Conservation (phyloP, 2,113 vertebrate species). For the Argyrosomus japonicus region DNA sequence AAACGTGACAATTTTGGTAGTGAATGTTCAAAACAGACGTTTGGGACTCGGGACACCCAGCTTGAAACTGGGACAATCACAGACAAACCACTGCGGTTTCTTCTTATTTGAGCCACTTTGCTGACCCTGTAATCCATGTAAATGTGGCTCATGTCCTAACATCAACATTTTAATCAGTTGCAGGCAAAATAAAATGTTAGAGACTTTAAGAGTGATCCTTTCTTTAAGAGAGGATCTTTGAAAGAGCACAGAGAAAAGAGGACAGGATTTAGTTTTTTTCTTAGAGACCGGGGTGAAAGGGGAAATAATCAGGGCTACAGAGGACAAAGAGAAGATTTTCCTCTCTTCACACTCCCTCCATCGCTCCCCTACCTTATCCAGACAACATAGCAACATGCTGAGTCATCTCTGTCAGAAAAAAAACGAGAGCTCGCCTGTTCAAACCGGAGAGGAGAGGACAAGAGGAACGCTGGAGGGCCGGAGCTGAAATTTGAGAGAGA, state of each 20-base stretch:
- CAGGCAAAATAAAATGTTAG: background rate
- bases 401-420: slow-evolving; percentile 43
- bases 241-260: background rate
- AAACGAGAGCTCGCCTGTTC: accelerated
- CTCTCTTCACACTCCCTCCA: slow-evolving; percentile 4
- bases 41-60: too few relatives aligned
- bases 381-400: slow-evolving; percentile 28
- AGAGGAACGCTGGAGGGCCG: background rate
- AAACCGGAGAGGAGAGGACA: background rate
- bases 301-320: background rate
- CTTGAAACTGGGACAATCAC: too few relatives aligned
- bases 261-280: background rate
- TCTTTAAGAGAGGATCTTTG: too few relatives aligned
- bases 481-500: slow-evolving; percentile 9
- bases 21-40: too few relatives aligned
- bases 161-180: background rate
- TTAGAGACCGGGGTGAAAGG: background rate
- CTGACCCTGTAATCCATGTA: background rate
- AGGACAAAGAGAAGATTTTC: background rate
- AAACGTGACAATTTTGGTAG: too few relatives aligned
- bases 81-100: too few relatives aligned
- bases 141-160: background rate
- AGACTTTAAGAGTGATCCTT: too few relatives aligned
- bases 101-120: background rate
- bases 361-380: background rate